A percentile compares a stretch with the other conserved stretches of the same genome.
Conservation (phyloP, 2,113 vertebrate genomes). For the Eudyptes chrysolophus region DNA sequence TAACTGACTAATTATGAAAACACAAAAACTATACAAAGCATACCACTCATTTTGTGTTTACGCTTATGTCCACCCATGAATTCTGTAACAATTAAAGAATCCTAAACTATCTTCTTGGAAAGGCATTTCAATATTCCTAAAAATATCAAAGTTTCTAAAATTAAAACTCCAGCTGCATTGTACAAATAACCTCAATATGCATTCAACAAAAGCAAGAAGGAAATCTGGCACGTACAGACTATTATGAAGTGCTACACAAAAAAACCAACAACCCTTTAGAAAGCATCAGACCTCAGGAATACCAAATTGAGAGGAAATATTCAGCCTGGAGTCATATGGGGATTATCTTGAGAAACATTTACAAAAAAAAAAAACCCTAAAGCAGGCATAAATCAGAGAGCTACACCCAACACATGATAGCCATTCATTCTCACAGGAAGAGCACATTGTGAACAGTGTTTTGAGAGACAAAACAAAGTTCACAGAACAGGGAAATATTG, state of each 20-base stretch:
- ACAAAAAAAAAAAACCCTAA: not conserved
- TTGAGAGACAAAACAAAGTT: constrained; percentile 59
- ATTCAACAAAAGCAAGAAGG: constrained; percentile 57
- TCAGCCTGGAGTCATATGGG: constrained; percentile 4
- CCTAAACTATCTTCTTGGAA: constrained; percentile 55
- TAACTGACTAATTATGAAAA: not conserved
- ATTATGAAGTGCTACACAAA: constrained; percentile 25
- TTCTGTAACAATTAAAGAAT: constrained; percentile 41
- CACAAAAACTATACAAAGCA: not conserved
- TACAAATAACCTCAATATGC: constrained; percentile 37
- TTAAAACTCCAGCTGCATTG: constrained; percentile 49
- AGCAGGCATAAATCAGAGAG: constrained; percentile 54
- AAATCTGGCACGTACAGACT: constrained; percentile 50
- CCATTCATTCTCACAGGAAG: constrained; percentile 59
- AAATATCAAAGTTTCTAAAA: constrained; percentile 64
- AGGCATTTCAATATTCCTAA: constrained; percentile 50
- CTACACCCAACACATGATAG: constrained; percentile 46
- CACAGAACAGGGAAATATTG: constrained; percentile 32
- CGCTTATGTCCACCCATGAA: not conserved
- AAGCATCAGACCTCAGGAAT: constrained; percentile 28
- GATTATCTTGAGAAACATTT: constrained; percentile 55
- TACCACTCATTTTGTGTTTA: not conserved
- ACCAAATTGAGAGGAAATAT: constrained; percentile 40
- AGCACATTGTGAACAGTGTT: constrained; percentile 33
- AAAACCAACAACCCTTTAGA: not conserved